A percentile compares a stretch with the other conserved stretches of the same genome.
phyloP scores from a whole-genome alignment of 2,113 vertebrate genomes.

The Centrocercus urophasianus region DNA sequence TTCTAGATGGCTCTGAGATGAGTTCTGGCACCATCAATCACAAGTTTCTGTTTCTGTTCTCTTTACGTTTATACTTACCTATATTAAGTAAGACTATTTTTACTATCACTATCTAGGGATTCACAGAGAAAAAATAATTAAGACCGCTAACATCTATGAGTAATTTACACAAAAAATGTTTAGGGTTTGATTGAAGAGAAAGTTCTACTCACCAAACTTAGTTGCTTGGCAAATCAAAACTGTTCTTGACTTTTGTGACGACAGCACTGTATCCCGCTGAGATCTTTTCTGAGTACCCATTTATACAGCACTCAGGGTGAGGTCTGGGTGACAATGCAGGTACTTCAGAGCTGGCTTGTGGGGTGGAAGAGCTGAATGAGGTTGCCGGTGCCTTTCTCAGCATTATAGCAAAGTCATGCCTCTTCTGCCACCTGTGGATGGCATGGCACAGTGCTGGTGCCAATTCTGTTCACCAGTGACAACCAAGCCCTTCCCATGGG shows the following conservation, averaged over 20 bases:
- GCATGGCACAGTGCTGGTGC: neutral
- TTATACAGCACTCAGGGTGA: neutral
- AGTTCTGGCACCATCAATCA: neutral
- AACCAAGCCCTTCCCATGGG: no score
- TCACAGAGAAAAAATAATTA: neutral
- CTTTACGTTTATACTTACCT: neutral
- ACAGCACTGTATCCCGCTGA: neutral
- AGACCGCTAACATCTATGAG: neutral
- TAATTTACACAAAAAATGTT: neutral
- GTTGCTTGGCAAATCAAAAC: neutral
- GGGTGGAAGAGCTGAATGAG: neutral
- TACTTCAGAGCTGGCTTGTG: neutral
- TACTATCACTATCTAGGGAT: neutral
- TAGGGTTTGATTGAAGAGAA: neutral
- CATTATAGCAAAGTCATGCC: neutral
- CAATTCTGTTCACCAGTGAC: neutral
- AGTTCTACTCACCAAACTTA: neutral
- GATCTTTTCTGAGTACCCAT: fast-evolving
- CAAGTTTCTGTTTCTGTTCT: neutral
- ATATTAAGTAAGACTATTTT: neutral
- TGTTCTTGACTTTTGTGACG: neutral
- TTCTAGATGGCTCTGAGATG: neutral
- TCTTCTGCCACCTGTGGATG: no score
- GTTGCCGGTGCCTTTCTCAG: neutral
- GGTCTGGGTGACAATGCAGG: neutral